Base-by-base conservation (phyloP, 2,797 vertebrate species). In the Molossus molossus region DNA sequence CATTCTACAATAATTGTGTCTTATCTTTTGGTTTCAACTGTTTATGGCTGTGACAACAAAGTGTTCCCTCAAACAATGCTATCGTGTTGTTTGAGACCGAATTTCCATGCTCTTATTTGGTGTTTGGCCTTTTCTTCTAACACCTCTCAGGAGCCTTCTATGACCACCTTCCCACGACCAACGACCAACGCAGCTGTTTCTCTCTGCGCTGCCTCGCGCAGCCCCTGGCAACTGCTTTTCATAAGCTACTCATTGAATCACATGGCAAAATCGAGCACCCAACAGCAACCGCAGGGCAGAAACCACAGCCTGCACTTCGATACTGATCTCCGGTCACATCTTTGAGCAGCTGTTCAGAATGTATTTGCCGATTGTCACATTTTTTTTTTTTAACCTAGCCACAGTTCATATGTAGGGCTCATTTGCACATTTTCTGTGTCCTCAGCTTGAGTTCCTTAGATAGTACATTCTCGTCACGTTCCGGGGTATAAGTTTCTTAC, bases 1-100 rank as follows among this genome's bases (percentile, higher is more conserved):
- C 29, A 1, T 40, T 60, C 72, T 64, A 7, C 20, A 76, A 69
- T 83, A 48, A 94, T 40, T 81, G n/a, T 27, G 90, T 72, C 90
- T 95, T 94, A 97, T 96, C 93, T 93, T 93, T 92, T 77, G 60
- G 57, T 88, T 73, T 90, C 88, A 90, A 94, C 94, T 72, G 92
- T 95, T 92, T 76, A 92, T 87, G 89, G 69, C 94, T 80, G 9
- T 58, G 87, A 80, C 80, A 82, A 96, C 92, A 96, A 88, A 92
- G 86, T 11, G n/a, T 45, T 89, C 55, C 73, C 70, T 82, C 87
- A 69, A 48, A 96, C 97, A 95, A 92, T 90, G 89, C 21, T 45
- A 96, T 83, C 77, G 33, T 89, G 94, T 64, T 92, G 93, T 48
- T 45, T 10, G n/a, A 88, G 88, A 62, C 45, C 33, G 73, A 57